Evolutionary conservation across 2,888 invertebrate genomes (phyloP), one percentile per base, ranked within the genome.

Genomic region (Zhuqinia jingwanae): DNA sequence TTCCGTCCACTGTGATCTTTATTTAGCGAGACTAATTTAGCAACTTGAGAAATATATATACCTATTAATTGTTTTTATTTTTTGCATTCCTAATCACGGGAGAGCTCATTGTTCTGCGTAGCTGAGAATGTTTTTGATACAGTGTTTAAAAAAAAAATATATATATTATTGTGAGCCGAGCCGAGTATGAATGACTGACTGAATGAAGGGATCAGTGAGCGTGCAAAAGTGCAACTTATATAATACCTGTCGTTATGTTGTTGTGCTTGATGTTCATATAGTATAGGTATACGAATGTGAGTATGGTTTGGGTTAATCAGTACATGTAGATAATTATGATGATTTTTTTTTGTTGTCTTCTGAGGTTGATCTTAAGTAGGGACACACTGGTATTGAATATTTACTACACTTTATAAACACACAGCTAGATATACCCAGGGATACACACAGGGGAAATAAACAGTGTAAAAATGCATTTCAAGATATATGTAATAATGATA

Each of bases 11-110:
- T 63, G 82, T 75, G 82, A 82, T 60, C 63, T 75, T 73, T n/a
- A n/a, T n/a, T 47, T 76, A 63, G 82, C 75, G 82, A 82, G 53
- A 63, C 82, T 82, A 82, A 82, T 82, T n/a, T 82, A 81, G 20
- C 50, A 47, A 50, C 75, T 63, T 75, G 42, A 50, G 73, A 58
- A 82, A 82, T 63, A 65, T 75, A n/a, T n/a, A n/a, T n/a, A n/a
- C n/a, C n/a, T n/a, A 75, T 82, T 82, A 82, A 81, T 58, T 53
- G 58, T 76, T 78, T 75, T 75, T 53, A 73, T 82, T 82, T 75
- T 82, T 75, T 75, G 42, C 42, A 75, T 63, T 60, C 73, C 63
- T 42, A 82, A 56, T 60, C 75, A 76, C 60, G 63, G 82, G 82
- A 75, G 75, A 73, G 53, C 30, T 60, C 75, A 75, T 82, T 82